Conservation (phyloP, 2,113 vertebrate genomes). For the Myrmophylax atrothorax region DNA sequence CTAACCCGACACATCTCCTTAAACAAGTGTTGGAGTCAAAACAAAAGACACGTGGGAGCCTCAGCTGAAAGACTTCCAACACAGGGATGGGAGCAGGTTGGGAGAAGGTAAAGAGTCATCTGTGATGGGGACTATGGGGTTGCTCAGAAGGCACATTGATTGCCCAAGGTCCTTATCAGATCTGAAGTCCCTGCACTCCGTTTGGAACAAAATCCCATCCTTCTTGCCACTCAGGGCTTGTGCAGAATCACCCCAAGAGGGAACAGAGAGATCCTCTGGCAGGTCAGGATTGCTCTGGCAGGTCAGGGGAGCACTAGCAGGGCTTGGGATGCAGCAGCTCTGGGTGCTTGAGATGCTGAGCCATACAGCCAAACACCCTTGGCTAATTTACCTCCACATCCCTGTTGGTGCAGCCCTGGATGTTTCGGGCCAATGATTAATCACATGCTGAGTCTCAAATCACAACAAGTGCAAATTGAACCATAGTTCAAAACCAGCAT, state of each 20-base stretch:
- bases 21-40: no score
- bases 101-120: neutral
- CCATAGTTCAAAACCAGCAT: conserved; percentile 11
- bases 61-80: neutral
- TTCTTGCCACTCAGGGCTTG: fast-evolving
- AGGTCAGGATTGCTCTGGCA: neutral
- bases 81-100: neutral
- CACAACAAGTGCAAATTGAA: conserved; percentile 12
- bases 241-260: neutral
- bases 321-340: neutral
- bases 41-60: neutral
- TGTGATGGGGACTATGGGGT: neutral
- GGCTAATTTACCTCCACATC: neutral
- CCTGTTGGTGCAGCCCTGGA: neutral
- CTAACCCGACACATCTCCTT: fast-evolving
- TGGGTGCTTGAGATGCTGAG: neutral
- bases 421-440: neutral
- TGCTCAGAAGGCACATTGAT: fast-evolving
- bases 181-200: fast-evolving
- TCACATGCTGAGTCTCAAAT: neutral
- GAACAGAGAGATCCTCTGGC: fast-evolving
- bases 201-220: neutral
- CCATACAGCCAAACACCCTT: neutral
- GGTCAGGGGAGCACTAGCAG: fast-evolving
- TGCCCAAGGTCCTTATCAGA: fast-evolving